phyloP scores from a whole-genome alignment of 2,113 vertebrate genomes.

The Salvelinus fontinalis region DNA sequence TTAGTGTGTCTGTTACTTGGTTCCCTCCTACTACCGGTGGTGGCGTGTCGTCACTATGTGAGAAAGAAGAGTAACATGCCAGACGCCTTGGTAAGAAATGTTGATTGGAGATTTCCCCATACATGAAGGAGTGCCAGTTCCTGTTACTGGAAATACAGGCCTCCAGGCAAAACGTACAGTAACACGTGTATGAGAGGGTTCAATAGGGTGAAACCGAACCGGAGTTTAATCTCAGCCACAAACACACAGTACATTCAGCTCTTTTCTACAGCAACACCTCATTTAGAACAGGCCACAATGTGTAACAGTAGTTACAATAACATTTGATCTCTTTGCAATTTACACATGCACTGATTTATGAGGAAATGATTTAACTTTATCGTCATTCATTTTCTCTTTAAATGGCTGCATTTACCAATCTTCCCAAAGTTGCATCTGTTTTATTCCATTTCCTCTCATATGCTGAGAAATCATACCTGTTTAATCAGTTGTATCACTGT shows the following conservation, averaged over 20 bases:
- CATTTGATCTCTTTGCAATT: neutral
- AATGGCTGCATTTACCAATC: neutral
- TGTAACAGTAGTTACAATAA: neutral
- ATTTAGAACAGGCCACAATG: neutral
- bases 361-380: neutral
- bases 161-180: neutral
- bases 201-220: too few relatives aligned
- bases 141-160: constrained; percentile 28
- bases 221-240: neutral
- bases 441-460: too few relatives aligned
- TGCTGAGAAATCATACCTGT: neutral
- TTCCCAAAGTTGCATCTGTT: neutral
- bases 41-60: constrained; percentile 39
- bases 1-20: constrained; percentile 32
- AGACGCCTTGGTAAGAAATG: constrained; percentile 57
- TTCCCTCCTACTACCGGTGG: neutral
- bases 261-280: neutral
- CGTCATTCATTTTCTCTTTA: neutral
- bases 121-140: constrained; percentile 1
- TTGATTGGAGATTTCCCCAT: constrained; percentile 9
- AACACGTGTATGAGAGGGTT: too few relatives aligned
- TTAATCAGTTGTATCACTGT: neutral
- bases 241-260: neutral
- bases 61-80: constrained; percentile 41
- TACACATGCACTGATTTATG: neutral